These are phyloP conservation scores for Mormyrops attenuatus DNA, from an alignment of 2,797 vertebrate genomes.

Conservation along the genomic window DNA sequence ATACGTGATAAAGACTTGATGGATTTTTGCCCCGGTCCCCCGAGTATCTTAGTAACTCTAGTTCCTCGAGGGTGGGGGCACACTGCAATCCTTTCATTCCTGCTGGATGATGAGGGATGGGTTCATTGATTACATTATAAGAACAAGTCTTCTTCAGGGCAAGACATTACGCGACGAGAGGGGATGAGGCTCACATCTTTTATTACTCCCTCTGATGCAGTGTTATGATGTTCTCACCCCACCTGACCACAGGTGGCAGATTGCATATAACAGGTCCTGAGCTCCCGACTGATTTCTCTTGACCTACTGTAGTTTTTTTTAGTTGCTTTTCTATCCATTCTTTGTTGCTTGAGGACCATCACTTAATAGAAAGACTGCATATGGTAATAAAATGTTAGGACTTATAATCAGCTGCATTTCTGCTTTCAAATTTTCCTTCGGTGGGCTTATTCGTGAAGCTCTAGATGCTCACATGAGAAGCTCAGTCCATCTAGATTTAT, in stretches of 20 bases:
- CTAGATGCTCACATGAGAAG: background rate
- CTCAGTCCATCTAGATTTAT: background rate
- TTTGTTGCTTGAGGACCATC: background rate
- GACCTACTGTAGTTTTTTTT: background rate
- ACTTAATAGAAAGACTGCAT: background rate
- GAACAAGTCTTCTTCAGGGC: background rate
- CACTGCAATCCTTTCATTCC: background rate
- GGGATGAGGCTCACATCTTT: background rate
- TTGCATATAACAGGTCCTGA: background rate
- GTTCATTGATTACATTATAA: background rate
- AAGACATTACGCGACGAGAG: background rate
- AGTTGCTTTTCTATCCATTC: background rate
- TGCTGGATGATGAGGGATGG: background rate
- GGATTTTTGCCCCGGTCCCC: background rate
- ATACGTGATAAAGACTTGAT: background rate
- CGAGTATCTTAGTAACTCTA: background rate
- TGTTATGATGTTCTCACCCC: background rate
- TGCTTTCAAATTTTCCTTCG: background rate
- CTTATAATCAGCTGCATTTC: background rate
- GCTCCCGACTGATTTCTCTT: background rate
- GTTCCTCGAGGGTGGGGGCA: background rate
- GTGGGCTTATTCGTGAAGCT: background rate
- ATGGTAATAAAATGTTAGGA: background rate
- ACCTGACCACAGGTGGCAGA: background rate
- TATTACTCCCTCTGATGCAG: background rate